Base-by-base conservation (phyloP, 2,888 invertebrate genomes). In the Cheilosia scutellata region DNA sequence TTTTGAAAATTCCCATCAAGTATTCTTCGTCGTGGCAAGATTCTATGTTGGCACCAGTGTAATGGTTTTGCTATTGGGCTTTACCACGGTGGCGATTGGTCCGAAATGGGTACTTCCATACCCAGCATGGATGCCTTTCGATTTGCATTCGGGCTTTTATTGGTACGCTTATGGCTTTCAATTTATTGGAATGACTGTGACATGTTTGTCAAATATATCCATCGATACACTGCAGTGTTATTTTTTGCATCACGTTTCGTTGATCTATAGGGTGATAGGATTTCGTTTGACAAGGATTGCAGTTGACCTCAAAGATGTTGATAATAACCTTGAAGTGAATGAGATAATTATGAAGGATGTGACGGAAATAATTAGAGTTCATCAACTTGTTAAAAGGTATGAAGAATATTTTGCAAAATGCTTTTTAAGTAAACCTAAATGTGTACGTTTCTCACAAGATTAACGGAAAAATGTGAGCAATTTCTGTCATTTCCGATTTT, bases 61-160 rank as follows among this genome's bases (percentile, higher is more conserved):
- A 0, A 16, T 25, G 0, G 88, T 88, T 42, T 77, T 88, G 0
- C 0, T 74, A 0, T 42, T 70, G 0, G 88, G 9, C 13, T 78
- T 57, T 7, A n/a, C 20, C 27, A 25, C 7, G 1, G 88, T 88
- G 0, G 58, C 89, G 0, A 40, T 89, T 2, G 88, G 86, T 63
- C 70, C 74, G 2, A 63, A 80, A 0, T 89, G 89, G n/a, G 89
- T 88, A 7, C 55, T 91, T 51, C 90, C 91, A 0, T 90, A 89
- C 40, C 86, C 88, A 13, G 89, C 88, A 44, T 91, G 90, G 83
- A 88, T 91, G 65, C 91, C 90, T 5, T 91, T 92, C 51, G 90
- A 91, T 25, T 88, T 78, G 13, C 60, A 80, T 0, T 57, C 80
- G 0, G 70, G 87, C 0, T 90, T 89, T 57, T 82, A 20, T 20